A percentile compares a stretch with the other conserved stretches of the same genome.
phyloP scores from a whole-genome alignment of 2,888 invertebrate genomes.

The Steromphala cineraria region DNA sequence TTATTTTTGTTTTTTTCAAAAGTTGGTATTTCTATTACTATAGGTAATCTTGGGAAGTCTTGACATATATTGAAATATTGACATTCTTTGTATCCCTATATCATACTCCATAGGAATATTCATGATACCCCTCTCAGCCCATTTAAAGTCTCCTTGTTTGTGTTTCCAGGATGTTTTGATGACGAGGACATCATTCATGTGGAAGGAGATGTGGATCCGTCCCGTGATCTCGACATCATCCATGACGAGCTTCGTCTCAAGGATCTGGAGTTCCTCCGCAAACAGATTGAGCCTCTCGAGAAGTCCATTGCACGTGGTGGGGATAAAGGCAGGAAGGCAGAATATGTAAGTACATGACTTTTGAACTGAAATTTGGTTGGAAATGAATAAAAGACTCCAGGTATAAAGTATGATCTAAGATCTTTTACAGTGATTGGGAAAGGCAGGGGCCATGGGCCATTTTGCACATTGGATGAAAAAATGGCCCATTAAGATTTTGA shows the following conservation, averaged over 20 bases:
- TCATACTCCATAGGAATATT: too few species aligned
- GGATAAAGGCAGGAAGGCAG: slow-evolving; percentile 83
- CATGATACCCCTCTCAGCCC: too few species aligned
- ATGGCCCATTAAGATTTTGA: too few species aligned
- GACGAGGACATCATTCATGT: slow-evolving; percentile 98
- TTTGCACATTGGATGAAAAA: too few species aligned
- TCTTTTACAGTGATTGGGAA: too few species aligned
- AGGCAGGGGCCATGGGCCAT: too few species aligned
- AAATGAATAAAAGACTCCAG: background rate
- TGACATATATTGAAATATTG: too few species aligned
- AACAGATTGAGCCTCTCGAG: slow-evolving; percentile 90
- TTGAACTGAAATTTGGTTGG: background rate
- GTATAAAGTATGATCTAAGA: background rate
- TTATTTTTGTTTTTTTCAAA: too few species aligned
- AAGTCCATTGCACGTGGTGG: slow-evolving; percentile 83
- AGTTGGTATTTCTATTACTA: too few species aligned
- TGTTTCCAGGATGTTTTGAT: slow-evolving; percentile 89
- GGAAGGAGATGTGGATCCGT: slow-evolving; percentile 98
- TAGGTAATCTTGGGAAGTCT: too few species aligned
- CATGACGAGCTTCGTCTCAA: slow-evolving; percentile 95
- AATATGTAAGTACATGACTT: slow-evolving; percentile 85
- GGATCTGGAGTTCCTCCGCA: slow-evolving; percentile 91
- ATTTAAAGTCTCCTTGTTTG: too few species aligned
- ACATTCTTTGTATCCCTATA: too few species aligned
- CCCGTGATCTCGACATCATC: slow-evolving; percentile 97